Percentiles rank a stretch among this genome's conserved stretches.
Evolutionary conservation across 2,797 vertebrate genomes (phyloP).

Genomic region (Dallia pectoralis): DNA sequence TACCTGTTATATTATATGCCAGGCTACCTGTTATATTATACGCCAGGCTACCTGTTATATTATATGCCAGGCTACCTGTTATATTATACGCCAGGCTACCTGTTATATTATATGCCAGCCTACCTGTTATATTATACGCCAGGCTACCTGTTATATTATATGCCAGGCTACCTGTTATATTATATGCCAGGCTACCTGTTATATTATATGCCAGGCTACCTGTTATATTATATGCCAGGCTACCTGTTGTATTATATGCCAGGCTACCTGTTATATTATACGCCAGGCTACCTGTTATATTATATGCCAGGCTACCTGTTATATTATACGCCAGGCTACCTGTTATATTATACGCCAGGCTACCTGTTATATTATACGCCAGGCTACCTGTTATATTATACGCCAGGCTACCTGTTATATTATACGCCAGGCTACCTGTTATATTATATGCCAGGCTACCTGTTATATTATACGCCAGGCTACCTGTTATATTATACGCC

Average conservation of each 20-base stretch:
- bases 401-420: background rate
- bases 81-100: background rate
- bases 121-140: background rate
- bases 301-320: background rate
- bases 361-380: background rate
- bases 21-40: background rate
- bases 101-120: background rate
- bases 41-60: background rate
- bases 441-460: background rate
- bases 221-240: background rate
- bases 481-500: background rate
- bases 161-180: background rate
- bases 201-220: background rate
- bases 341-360: background rate
- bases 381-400: background rate
- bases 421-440: background rate
- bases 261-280: background rate
- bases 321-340: background rate
- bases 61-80: background rate
- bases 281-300: background rate
- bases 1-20: background rate
- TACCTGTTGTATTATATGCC: background rate
- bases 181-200: background rate
- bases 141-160: background rate
- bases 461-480: background rate